phyloP scores from a whole-genome alignment of 2,113 vertebrate species.

The Narcine bancroftii region DNA sequence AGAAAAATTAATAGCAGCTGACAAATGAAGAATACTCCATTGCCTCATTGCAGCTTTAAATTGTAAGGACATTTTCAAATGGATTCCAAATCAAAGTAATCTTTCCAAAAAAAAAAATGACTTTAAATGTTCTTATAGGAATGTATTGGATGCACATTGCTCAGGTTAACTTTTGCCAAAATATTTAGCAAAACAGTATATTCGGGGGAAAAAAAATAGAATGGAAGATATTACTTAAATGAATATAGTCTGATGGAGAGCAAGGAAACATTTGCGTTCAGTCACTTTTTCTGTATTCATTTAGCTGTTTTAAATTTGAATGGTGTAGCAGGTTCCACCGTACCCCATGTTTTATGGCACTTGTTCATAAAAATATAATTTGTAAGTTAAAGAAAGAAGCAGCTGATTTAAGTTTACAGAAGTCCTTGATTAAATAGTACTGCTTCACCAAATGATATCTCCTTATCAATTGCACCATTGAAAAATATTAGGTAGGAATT shows the following conservation, averaged over 20 bases:
- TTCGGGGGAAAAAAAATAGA: too few species aligned
- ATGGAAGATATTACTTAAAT: too few species aligned
- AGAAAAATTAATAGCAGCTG: not conserved
- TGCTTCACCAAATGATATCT: not conserved
- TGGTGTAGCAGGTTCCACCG: not conserved
- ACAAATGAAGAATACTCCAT: not conserved
- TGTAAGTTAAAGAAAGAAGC: too few species aligned
- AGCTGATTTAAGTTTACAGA: not conserved
- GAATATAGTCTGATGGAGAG: not conserved
- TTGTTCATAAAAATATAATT: too few species aligned
- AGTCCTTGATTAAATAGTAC: not conserved
- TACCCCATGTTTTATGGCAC: too few species aligned
- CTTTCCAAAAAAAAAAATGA: not conserved
- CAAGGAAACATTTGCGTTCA: not conserved
- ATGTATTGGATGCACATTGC: not conserved
- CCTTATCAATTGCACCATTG: not conserved
- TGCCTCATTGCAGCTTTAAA: not conserved
- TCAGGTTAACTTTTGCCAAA: not conserved
- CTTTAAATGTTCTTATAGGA: not conserved
- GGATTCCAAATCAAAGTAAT: not conserved
- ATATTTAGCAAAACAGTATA: not conserved
- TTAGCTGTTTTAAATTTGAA: not conserved
- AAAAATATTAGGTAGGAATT: too few species aligned
- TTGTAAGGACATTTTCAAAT: not conserved
- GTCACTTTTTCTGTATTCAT: too few species aligned